Base-by-base conservation (phyloP, 2,113 vertebrate genomes). In the Megaleporinus macrocephalus region DNA sequence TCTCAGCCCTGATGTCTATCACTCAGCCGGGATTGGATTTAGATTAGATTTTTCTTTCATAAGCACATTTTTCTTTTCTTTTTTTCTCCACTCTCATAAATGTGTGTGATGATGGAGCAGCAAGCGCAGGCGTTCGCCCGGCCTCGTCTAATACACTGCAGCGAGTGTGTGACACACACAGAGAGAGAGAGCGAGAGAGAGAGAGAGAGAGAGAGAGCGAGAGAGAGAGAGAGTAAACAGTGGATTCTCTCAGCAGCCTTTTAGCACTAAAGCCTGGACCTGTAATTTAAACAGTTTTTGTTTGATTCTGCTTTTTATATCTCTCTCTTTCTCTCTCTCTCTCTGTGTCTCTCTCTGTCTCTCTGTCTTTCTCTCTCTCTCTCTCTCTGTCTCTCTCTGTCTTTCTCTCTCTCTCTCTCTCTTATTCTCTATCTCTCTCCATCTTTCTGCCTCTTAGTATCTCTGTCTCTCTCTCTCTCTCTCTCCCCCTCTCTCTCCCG, bases 1-100 rank as follows among this genome's bases (percentile, higher is more conserved):
- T 84, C 87, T 85, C 80, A 89, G 87, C 88, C 86, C 90, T 88
- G 87, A 90, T 90, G 84, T 85, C 88, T 89, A 90, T 93, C 88
- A 84, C 57, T 41, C 85, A 71, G 62, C 74, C 36, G 85, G 89
- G 90, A 90, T 90, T 87, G 86, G 83, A 91, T 73, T 80, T 68
- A 84, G 87, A 88, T 86, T 83, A 87, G 80, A 86, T 81, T 89
- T 88, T 76, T 78, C 62, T 68, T 81, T 73, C 68, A 78, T 80
- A 74, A 44, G 14, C 30, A 29, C 55, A 77, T 77, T 76, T 71
- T 76, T 16, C 27, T 76, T 76, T 57, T 33, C 27, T 76, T n/a
- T 62, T 61, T 0, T n/a, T 27, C n/a, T 66, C 22, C 61, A 10
- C 62, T 20, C 13, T 68, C 22, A 24, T 51, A n/a, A 78, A 53